Evolutionary conservation across 64 coral and sea anemone genomes (phyloP).

Genomic region (Actinia equina): DNA sequence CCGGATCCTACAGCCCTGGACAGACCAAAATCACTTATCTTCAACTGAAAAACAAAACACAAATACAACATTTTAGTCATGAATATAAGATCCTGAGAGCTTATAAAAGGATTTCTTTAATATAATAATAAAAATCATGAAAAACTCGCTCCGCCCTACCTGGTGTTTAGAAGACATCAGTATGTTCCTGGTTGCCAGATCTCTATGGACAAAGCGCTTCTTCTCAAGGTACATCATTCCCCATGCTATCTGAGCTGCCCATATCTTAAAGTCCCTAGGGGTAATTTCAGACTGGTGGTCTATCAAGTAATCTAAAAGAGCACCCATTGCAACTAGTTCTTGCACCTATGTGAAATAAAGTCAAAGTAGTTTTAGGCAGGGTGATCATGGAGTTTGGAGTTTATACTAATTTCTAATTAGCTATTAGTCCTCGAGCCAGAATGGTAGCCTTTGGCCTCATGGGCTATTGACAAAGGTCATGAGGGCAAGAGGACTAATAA

Average conservation of each 20-base stretch:
- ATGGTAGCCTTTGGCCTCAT: no score
- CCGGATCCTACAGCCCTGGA: conserved; percentile 90
- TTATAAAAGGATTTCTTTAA: no score
- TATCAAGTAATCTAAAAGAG: conserved; percentile 88
- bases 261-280: conserved; percentile 81
- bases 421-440: no score
- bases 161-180: conserved; percentile 88
- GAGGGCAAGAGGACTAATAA: no score
- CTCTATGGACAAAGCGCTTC: conserved; percentile 94
- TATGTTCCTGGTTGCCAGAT: conserved; percentile 98
- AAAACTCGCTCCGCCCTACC: conserved; percentile 30
- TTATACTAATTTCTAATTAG: no score
- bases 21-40: conserved; percentile 98
- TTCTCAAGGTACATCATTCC: conserved; percentile 99
- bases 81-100: no score
- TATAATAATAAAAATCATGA: no score
- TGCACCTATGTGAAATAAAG: conserved; percentile 57
- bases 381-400: not conserved
- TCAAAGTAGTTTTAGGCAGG: not conserved
- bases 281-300: conserved; percentile 76
- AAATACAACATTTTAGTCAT: not conserved
- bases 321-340: conserved; percentile 92
- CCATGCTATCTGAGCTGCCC: conserved; percentile 99
- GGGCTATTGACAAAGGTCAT: no score
- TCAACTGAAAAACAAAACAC: conserved; percentile 61